Base-by-base conservation (phyloP, 2,113 vertebrate species). In the Actenoides hombroni region DNA sequence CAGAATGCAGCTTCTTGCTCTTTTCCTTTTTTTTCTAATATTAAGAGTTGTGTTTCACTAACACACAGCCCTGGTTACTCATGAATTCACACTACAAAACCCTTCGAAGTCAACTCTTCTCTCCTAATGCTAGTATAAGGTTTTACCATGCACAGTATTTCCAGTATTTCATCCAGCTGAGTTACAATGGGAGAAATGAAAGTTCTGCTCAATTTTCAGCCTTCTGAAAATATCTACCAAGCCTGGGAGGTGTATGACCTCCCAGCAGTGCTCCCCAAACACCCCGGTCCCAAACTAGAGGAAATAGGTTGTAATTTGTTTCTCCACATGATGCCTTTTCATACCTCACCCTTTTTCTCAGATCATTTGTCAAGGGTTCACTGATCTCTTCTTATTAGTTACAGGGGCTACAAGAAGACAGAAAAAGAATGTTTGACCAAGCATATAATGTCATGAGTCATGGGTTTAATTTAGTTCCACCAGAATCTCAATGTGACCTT, bases 301-400 rank as follows among this genome's bases (percentile, higher is more conserved):
- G 86, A 86, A 96, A 93, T 16, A 91, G 92, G 71, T 90, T 91
- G 83, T 81, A 88, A 94, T 95, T 97, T 95, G 94, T 94, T 93
- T 94, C 94, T 96, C 93, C 68, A 25, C 94, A 91, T 71, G 92
- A 74, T 86, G 86, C 68, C 94, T 94, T 90, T 96, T 94, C 95
- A 83, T 96, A 96, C 92, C 86, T 97, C 96, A 95, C 86, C 80
- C 96, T 90, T 96, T 95, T 92, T 94, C 96, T 97, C 96, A 97
- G 96, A 96, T 97, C 95, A 96, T 97, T 97, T 95, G 94, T 95
- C 95, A 93, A 81, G 95, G 91, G 93, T 96, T 94, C 84, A 60
- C 93, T 77, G 94, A 93, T 95, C 97, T 91, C 92, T 92, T 86
- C 97, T 88, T 95, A 93, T 95, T 97, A 97, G 93, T 95, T 94